These are phyloP conservation scores for Cyclura pinguis DNA, from an alignment of 2,797 vertebrate genomes.

Conservation along the genomic window DNA sequence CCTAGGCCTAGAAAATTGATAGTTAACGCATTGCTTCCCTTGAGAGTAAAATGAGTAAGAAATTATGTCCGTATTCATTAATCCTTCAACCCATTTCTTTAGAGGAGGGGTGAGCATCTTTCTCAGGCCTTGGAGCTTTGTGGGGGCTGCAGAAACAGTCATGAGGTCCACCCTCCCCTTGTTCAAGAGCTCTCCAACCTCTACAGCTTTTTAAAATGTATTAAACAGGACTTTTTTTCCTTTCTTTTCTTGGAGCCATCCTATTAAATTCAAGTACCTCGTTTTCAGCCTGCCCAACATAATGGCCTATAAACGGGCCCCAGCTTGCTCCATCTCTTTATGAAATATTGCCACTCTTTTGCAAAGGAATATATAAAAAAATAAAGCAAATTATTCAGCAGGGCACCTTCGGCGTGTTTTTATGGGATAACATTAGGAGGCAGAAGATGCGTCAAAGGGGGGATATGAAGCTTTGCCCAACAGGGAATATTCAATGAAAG, in stretches of 20 bases:
- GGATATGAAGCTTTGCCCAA: accelerated
- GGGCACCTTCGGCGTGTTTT: constrained; percentile 52
- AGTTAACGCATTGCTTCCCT: no score
- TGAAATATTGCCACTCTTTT: constrained; percentile 78
- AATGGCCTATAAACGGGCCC: constrained; percentile 61
- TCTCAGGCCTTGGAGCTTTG: no score
- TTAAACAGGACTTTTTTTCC: constrained; percentile 49
- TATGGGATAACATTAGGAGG: constrained; percentile 24
- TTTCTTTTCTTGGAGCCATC: constrained; percentile 41
- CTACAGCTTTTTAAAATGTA: constrained; percentile 29
- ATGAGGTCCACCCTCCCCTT: no score
- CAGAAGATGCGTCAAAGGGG: accelerated
- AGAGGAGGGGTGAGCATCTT: no score
- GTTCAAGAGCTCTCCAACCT: no score
- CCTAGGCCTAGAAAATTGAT: no score
- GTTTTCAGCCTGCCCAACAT: constrained; percentile 52
- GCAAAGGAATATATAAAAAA: neutral
- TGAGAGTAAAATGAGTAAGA: no score
- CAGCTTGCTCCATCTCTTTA: constrained; percentile 59
- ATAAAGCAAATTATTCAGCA: constrained; percentile 71
- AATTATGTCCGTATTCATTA: no score
- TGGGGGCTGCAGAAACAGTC: no score
- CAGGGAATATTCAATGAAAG: accelerated
- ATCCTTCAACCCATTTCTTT: no score
- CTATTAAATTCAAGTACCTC: constrained; percentile 60